A percentile compares a stretch with the other conserved stretches of the same genome.
phyloP scores from a whole-genome alignment of 2,113 vertebrate species.

The Ammodytes marinus region DNA sequence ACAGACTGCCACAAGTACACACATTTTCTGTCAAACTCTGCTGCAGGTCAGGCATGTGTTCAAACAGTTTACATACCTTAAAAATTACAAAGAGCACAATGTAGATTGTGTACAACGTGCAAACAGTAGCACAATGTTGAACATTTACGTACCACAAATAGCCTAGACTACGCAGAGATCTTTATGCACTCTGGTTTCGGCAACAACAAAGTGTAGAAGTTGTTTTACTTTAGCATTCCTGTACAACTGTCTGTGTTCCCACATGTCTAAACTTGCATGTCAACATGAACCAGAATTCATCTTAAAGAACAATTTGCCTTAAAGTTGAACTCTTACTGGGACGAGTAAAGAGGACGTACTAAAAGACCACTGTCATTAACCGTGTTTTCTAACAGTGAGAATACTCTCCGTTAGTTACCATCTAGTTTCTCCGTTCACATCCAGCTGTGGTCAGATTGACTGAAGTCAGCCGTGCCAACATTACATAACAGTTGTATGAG shows the following conservation, averaged over 20 bases:
- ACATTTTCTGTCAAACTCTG: neutral
- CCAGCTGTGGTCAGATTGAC: constrained; percentile 1
- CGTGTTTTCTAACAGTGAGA: neutral
- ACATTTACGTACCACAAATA: neutral
- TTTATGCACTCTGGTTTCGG: neutral
- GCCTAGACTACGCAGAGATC: neutral
- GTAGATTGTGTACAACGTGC: neutral
- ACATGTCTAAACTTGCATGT: constrained; percentile 41
- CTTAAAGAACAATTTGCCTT: neutral
- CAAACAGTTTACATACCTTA: neutral
- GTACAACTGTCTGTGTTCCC: neutral
- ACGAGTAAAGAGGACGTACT: neutral
- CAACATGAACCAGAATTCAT: neutral
- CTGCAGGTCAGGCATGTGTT: constrained; percentile 4
- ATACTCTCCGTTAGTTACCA: neutral
- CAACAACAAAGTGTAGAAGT: neutral
- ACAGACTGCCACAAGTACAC: neutral
- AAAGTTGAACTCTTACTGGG: neutral
- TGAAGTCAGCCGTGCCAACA: neutral
- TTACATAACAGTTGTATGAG: neutral
- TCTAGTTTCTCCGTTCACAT: neutral
- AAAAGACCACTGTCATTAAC: too few species aligned
- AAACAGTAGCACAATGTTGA: neutral
- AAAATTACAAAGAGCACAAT: neutral
- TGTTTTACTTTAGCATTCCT: constrained; percentile 16